Conservation (phyloP, 1,140 invertebrate species). For the Plodia interpunctella region DNA sequence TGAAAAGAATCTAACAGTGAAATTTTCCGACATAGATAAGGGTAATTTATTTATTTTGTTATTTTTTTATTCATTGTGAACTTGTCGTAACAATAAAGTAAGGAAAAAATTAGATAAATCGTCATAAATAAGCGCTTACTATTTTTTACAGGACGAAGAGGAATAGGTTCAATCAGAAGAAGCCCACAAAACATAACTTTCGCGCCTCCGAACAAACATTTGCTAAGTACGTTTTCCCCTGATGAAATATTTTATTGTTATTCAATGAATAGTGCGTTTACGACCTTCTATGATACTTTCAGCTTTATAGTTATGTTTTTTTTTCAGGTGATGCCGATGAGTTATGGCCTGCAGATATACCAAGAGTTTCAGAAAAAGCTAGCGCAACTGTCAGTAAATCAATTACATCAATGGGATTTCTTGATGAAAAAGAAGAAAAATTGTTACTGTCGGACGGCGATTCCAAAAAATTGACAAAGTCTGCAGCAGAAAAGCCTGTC, state of each 20-base stretch:
- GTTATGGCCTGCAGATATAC: slow-evolving; percentile 45
- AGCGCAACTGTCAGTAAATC: slow-evolving; percentile 50
- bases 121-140: neutral
- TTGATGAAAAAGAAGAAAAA: slow-evolving; percentile 50
- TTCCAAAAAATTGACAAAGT: neutral
- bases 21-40: slow-evolving; percentile 47
- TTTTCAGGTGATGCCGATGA: slow-evolving; percentile 51
- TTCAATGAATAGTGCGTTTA: no score
- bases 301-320: slow-evolving; percentile 4
- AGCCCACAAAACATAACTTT: slow-evolving; percentile 26
- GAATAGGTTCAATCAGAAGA: neutral
- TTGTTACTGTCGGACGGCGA: neutral
- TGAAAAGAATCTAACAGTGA: slow-evolving; percentile 47
- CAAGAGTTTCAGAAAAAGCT: slow-evolving; percentile 30
- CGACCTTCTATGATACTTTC: no score
- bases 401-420: slow-evolving; percentile 47
- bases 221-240: slow-evolving; percentile 43
- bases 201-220: slow-evolving; percentile 37
- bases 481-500: neutral
- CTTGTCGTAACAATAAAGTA: neutral
- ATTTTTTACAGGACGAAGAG: neutral
- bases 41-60: slow-evolving; percentile 44
- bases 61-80: slow-evolving; percentile 15
- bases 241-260: no score
- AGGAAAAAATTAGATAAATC: neutral